Base-by-base conservation (phyloP, 2,113 vertebrate genomes). In the Apteryx mantelli region DNA sequence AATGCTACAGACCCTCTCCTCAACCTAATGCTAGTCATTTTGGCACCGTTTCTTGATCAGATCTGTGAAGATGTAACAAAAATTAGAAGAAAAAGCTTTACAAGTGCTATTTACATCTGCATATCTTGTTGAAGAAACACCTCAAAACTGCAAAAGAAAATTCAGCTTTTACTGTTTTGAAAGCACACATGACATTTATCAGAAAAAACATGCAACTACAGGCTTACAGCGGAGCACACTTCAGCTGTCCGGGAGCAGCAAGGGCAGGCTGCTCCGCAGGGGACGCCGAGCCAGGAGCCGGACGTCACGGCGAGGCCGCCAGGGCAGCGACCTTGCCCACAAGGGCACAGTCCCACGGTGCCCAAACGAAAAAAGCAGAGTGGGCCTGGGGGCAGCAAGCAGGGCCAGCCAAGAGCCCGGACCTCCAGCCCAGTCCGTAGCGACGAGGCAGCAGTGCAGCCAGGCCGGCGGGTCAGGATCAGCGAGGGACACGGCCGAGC, bases 221-320 rank as follows among this genome's bases (percentile, higher is more conserved):
- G 58, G n/a, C 21, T 56, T 20, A 30, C 8, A 50, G 16, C 32
- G 0, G 1, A 65, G 36, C 28, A 78, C 76, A 13, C n/a, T 40
- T 4, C 30, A 15, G 16, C 12, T 6, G 8, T 6, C 36, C 34
- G 56, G 65, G 25, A 78, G 69, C 77, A 93, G 65, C 46, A 61
- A 61, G 58, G 71, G n/a, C 32, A 81, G 50, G 44, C 34, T 71
- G 70, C 50, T 32, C 36, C 22, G 34, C 50, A 12, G 19, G 22
- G 77, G 34, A 0, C 0, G 13, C 15, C 4, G 25, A 55, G 30
- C 21, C 46, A 40, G 52, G 21, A 92, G 52, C 55, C 0, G 1
- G 69, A 50, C 0, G 7, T 7, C 17, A 82, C 66, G 36, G 19
- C n/a, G 32, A 2, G 1, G 44, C 44, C 46, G 13, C 13, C n/a